A percentile compares a stretch with the other conserved stretches of the same genome.
Conservation (phyloP, 2,888 invertebrate species). For the Chouioia cunea region DNA sequence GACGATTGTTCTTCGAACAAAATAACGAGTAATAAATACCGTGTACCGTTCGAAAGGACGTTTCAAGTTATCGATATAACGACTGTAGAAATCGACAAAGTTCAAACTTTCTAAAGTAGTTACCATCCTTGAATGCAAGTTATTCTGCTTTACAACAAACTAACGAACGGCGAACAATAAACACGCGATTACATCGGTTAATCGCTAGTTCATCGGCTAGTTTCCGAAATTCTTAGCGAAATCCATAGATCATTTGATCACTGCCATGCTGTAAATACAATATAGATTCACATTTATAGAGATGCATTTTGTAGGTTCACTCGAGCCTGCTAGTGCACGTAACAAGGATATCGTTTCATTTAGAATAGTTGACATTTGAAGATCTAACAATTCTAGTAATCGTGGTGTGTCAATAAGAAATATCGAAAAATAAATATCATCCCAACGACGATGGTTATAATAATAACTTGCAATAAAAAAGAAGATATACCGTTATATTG, state of each 20-base stretch:
- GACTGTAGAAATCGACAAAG: slow-evolving; percentile 15
- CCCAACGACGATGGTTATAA: slow-evolving; percentile 40
- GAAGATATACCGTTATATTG: no score
- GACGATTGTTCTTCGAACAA: slow-evolving; percentile 39
- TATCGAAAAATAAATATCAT: slow-evolving; percentile 30
- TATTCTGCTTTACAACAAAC: slow-evolving; percentile 22
- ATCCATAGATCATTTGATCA: slow-evolving; percentile 61
- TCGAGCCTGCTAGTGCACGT: slow-evolving; percentile 43
- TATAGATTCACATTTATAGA: slow-evolving; percentile 39
- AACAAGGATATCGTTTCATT: slow-evolving; percentile 32
- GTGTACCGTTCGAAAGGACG: slow-evolving; percentile 32
- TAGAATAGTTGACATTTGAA: slow-evolving; percentile 38
- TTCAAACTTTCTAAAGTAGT: slow-evolving; percentile 32
- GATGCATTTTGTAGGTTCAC: slow-evolving; percentile 31
- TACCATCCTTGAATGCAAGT: slow-evolving; percentile 14
- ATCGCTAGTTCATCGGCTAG: no score
- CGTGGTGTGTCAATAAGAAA: slow-evolving; percentile 42
- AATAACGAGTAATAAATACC: slow-evolving; percentile 29
- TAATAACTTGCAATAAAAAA: slow-evolving; percentile 55
- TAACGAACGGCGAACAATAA: slow-evolving; percentile 26
- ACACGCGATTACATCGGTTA: slow-evolving; percentile 40
- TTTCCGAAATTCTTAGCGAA: slow-evolving; percentile 51
- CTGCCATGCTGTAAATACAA: slow-evolving; percentile 66
- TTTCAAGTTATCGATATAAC: slow-evolving; percentile 18
- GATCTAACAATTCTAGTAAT: slow-evolving; percentile 37